phyloP scores from a whole-genome alignment of 1,140 invertebrate genomes.

The Caenorhabditis latens region DNA sequence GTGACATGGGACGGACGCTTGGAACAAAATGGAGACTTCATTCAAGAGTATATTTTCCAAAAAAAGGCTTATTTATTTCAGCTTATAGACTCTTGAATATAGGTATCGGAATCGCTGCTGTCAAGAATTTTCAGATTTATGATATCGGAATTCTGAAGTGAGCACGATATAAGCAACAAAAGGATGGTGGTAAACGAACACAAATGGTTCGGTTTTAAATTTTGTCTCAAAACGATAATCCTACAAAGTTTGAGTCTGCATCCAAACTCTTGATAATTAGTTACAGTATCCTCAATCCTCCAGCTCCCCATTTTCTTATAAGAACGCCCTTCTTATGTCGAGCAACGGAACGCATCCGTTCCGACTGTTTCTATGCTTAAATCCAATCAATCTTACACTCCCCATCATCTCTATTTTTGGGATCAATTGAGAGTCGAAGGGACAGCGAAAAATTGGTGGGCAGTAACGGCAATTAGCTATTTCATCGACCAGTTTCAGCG shows the following conservation, averaged over 20 bases:
- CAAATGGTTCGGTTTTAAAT: no score
- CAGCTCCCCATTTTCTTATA: no score
- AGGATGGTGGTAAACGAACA: no score
- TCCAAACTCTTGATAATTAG: no score
- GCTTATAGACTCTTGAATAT: not conserved
- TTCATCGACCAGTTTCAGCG: slow-evolving; percentile 13
- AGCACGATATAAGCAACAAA: no score
- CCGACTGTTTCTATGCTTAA: not conserved
- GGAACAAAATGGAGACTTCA: not conserved
- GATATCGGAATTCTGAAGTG: no score
- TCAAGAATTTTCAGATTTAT: no score
- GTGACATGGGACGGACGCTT: slow-evolving; percentile 5
- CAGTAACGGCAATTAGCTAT: slow-evolving; percentile 29
- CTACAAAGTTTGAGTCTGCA: no score
- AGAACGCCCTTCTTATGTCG: not conserved
- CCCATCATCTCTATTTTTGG: slow-evolving; percentile 29
- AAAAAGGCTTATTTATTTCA: not conserved
- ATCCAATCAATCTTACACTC: slow-evolving; percentile 30
- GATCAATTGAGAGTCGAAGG: not conserved
- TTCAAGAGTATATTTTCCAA: not conserved
- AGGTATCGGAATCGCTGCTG: not conserved
- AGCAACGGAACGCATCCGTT: not conserved
- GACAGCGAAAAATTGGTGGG: not conserved
- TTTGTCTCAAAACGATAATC: no score
- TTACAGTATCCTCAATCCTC: no score